phyloP scores from a whole-genome alignment of 2,113 vertebrate species.

The Chrysemys picta region DNA sequence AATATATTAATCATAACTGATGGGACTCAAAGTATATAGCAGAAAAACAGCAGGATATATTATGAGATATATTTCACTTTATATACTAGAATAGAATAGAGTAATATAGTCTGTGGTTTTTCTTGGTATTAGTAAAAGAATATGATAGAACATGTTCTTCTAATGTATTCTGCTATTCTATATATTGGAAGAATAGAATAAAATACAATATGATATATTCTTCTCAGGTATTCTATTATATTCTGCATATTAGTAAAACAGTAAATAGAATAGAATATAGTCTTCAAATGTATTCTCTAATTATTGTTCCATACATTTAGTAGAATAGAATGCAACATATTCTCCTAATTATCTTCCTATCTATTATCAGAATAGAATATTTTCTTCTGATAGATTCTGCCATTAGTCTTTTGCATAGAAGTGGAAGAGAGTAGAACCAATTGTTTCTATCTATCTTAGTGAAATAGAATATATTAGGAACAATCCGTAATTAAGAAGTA shows the following conservation, averaged over 20 bases:
- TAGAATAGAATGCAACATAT: neutral
- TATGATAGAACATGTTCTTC: neutral
- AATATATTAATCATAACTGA: neutral
- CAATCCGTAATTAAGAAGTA: neutral
- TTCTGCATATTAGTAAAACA: neutral
- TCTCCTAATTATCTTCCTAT: neutral
- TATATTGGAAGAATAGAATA: neutral
- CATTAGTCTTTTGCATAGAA: neutral
- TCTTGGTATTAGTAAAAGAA: neutral
- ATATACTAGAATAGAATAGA: neutral
- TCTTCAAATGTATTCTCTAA: neutral
- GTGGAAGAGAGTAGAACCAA: neutral
- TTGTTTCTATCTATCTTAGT: neutral
- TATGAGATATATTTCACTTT: neutral
- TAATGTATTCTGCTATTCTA: neutral
- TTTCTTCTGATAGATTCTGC: neutral
- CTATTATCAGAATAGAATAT: neutral
- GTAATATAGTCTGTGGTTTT: neutral
- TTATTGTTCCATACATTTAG: neutral
- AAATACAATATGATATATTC: neutral
- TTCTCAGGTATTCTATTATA: neutral
- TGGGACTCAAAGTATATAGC: neutral
- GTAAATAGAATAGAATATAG: neutral
- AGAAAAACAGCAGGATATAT: neutral
- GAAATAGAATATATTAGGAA: neutral